Percentiles rank a stretch among this genome's conserved stretches.
Evolutionary conservation across 2,888 invertebrate genomes (phyloP).

Genomic region (Itoplectis maculator): DNA sequence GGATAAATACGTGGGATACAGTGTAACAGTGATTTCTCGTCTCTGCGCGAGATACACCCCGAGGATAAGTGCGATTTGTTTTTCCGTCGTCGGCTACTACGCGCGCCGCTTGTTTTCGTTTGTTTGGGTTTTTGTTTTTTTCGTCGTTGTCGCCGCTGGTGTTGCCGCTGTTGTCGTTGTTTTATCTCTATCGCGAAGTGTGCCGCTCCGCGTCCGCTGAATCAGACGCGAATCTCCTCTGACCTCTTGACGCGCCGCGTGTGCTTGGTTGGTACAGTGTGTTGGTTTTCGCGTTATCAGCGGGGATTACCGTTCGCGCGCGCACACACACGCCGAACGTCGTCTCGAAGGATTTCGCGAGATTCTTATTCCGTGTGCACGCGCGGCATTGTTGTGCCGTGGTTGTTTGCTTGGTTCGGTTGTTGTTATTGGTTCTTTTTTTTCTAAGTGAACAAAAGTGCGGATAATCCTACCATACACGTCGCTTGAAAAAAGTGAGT

Average conservation of each 20-base stretch:
- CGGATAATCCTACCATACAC: conserved; percentile 71
- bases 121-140: conserved; percentile 49
- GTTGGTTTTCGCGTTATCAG: conserved; percentile 10
- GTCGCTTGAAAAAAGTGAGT: conserved; percentile 78
- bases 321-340: too few species aligned
- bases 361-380: conserved; percentile 43
- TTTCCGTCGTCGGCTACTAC: too few species aligned
- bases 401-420: conserved; percentile 22
- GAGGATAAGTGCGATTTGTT: conserved; percentile 31
- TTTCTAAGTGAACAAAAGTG: conserved; percentile 72
- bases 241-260: not conserved
- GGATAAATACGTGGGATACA: conserved; percentile 17
- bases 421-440: not conserved
- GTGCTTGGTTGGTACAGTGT: conserved; percentile 1
- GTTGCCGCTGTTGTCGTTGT: not conserved
- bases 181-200: conserved; percentile 6
- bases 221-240: conserved; percentile 7
- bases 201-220: conserved; percentile 18
- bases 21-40: conserved; percentile 12
- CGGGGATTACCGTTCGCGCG: conserved; percentile 63
- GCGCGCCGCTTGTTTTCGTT: too few species aligned
- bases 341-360: conserved; percentile 54
- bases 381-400: conserved; percentile 26
- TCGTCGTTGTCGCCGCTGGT: conserved; percentile 19
- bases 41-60: not conserved